These are phyloP conservation scores for Acridotheres tristis DNA, from an alignment of 2,797 vertebrate genomes.

Conservation along the genomic window DNA sequence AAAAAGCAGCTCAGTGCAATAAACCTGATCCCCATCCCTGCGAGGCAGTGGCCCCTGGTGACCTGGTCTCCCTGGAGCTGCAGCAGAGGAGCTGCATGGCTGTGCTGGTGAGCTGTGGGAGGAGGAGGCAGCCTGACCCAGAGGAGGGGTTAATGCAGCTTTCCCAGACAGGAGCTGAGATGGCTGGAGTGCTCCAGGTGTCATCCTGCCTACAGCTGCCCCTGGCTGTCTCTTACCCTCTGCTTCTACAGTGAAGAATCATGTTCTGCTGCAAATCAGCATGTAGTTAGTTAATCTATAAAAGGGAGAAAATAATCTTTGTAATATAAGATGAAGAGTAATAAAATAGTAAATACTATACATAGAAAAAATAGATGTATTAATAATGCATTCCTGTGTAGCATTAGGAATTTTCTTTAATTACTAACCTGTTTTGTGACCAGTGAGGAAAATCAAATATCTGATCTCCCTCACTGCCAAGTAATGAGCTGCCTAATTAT, in stretches of 20 bases:
- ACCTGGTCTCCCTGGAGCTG: not conserved
- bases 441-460: not conserved
- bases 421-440: not conserved
- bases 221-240: not conserved
- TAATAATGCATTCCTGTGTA: not conserved
- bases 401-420: not conserved
- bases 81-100: not conserved
- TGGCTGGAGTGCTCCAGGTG: accelerated
- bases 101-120: not conserved
- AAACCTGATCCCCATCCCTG: not conserved
- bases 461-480: not conserved
- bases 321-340: not conserved
- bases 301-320: not conserved
- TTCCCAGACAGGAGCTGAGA: not conserved
- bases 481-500: not conserved
- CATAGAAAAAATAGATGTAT: not conserved
- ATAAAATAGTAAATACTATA: not conserved
- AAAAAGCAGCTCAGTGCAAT: not conserved
- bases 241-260: not conserved
- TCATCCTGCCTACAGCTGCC: not conserved
- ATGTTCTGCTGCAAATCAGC: not conserved
- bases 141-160: not conserved
- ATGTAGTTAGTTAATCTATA: not conserved
- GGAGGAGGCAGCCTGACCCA: not conserved
- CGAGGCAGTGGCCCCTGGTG: not conserved